Conservation (phyloP, 1,140 invertebrate species). For the Metaphire vulgaris region DNA sequence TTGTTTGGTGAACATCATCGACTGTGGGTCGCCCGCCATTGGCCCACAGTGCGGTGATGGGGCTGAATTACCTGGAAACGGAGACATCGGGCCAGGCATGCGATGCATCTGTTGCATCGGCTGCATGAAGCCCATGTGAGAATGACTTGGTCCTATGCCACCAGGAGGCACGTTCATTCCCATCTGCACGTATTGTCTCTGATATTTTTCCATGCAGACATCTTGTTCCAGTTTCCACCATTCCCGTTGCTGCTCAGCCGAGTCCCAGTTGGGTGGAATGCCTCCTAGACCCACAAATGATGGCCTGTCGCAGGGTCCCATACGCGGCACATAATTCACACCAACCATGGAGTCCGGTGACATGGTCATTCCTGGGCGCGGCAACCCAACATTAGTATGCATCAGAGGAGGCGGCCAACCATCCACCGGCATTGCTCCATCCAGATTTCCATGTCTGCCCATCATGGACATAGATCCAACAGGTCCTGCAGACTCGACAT, state of each 20-base stretch:
- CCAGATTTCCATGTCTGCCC: background rate
- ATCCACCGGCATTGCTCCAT: background rate
- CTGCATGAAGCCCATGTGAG: background rate
- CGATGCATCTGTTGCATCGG: background rate
- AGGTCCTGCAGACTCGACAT: background rate
- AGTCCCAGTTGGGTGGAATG: conserved; percentile 35
- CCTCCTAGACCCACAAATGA: background rate
- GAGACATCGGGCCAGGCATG: background rate
- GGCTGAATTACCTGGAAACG: background rate
- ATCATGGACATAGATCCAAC: background rate
- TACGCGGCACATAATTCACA: background rate
- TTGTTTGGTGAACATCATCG: background rate
- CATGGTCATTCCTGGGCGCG: background rate
- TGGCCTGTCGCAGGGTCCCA: no score
- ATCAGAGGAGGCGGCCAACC: background rate
- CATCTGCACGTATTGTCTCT: conserved; percentile 39
- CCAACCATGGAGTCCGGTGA: background rate
- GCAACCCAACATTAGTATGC: background rate
- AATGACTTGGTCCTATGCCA: background rate
- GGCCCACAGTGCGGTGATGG: background rate
- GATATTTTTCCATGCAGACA: conserved; percentile 41
- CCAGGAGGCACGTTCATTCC: background rate
- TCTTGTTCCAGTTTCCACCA: conserved; percentile 76
- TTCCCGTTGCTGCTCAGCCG: conserved; percentile 49
- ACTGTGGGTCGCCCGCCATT: background rate